Conservation (phyloP, 2,888 invertebrate genomes). For the Aleiodes alternator region DNA sequence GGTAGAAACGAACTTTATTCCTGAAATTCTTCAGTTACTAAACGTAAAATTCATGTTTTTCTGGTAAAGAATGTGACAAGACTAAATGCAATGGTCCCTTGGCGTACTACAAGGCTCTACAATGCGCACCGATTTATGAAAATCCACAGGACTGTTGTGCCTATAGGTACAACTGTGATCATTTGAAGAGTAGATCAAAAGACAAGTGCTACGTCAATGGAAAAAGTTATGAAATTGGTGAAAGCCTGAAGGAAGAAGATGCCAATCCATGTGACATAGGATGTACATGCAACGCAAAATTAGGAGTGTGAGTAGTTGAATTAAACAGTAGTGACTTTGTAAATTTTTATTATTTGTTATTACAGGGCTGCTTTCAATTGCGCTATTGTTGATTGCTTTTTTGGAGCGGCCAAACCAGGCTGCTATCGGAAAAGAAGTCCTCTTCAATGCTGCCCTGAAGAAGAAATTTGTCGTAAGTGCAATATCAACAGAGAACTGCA, state of each 20-base stretch:
- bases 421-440: constrained; percentile 54
- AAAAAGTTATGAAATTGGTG: constrained; percentile 60
- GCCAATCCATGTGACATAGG: constrained; percentile 62
- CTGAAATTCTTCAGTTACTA: no score
- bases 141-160: constrained; percentile 62
- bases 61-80: no score
- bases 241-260: constrained; percentile 60
- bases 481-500: background rate
- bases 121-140: constrained; percentile 61
- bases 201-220: constrained; percentile 65
- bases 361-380: constrained; percentile 14
- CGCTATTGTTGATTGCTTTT: constrained; percentile 58
- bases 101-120: constrained; percentile 59
- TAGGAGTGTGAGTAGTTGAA: constrained; percentile 52
- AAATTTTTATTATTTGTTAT: background rate
- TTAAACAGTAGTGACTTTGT: no score
- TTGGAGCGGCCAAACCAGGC: constrained; percentile 9
- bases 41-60: no score
- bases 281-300: constrained; percentile 54
- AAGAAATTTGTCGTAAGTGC: constrained; percentile 64
- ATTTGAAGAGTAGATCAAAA: constrained; percentile 54
- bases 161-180: constrained; percentile 62
- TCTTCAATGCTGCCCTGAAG: constrained; percentile 56
- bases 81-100: constrained; percentile 17
- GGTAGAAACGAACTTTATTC: no score